Evolutionary conservation across 2,797 vertebrate species (phyloP).

Genomic region (Phylloscopus collybita): DNA sequence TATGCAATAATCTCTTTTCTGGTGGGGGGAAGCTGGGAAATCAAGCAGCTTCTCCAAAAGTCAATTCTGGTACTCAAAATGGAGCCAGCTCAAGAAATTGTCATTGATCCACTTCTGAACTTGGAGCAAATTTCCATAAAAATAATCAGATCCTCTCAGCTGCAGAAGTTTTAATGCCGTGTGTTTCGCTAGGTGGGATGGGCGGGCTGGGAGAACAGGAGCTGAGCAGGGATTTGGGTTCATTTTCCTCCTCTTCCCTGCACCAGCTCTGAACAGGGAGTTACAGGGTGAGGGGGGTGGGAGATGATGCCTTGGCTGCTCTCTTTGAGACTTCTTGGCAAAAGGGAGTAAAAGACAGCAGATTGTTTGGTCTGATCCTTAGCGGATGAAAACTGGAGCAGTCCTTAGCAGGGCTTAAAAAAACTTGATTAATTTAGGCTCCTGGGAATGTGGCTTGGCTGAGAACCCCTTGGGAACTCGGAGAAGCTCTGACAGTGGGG

Average conservation of each 20-base stretch:
- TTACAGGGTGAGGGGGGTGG: neutral
- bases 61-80: conserved; percentile 60
- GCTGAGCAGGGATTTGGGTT: neutral
- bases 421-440: neutral
- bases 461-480: neutral
- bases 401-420: neutral
- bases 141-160: conserved; percentile 43
- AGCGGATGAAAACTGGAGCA: neutral
- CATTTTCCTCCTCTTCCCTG: neutral
- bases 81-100: conserved; percentile 55
- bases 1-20: conserved; percentile 44
- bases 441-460: neutral
- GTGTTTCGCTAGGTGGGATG: neutral
- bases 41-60: conserved; percentile 53
- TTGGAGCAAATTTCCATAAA: conserved; percentile 58
- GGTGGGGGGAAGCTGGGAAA: conserved; percentile 29
- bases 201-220: neutral
- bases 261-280: neutral
- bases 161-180: neutral
- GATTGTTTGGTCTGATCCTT: neutral
- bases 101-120: conserved; percentile 64
- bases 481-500: neutral
- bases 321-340: neutral
- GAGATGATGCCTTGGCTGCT: neutral
- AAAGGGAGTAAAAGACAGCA: neutral